Conservation (phyloP, 2,113 vertebrate species). For the Megatriorchis doriae region DNA sequence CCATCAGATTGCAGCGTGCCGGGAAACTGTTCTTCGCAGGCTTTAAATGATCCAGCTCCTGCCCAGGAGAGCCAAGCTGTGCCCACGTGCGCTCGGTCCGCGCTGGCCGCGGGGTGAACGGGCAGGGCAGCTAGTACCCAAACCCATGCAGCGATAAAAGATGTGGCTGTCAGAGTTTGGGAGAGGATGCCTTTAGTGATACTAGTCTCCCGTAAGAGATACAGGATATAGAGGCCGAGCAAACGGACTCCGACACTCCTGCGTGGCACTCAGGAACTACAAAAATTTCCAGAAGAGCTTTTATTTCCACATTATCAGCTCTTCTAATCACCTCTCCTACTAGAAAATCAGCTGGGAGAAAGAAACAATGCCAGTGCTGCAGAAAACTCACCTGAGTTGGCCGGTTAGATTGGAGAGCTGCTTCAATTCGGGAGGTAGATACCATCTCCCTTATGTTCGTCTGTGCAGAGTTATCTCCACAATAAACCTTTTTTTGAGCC, state of each 20-base stretch:
- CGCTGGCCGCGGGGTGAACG: not conserved
- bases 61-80: too few relatives aligned
- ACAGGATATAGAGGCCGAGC: not conserved
- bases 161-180: not conserved
- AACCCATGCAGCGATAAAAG: rapidly evolving
- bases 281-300: not conserved
- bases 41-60: not conserved
- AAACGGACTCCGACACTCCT: not conserved
- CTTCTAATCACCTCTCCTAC: not conserved
- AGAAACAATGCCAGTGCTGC: not conserved
- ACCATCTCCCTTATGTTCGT: not conserved
- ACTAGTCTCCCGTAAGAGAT: not conserved
- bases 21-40: not conserved
- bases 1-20: not conserved
- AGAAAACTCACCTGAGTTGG: not conserved
- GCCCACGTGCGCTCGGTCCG: rapidly evolving
- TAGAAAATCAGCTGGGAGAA: not conserved
- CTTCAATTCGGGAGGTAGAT: not conserved
- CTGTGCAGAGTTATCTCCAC: not conserved
- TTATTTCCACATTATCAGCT: not conserved
- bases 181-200: not conserved
- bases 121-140: not conserved
- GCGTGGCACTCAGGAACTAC: rapidly evolving
- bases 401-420: not conserved
- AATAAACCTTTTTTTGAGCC: not conserved